Evolutionary conservation across 2,888 invertebrate species (phyloP), one percentile per base, ranked within the genome.

Genomic region (Chloroclysta siterata): DNA sequence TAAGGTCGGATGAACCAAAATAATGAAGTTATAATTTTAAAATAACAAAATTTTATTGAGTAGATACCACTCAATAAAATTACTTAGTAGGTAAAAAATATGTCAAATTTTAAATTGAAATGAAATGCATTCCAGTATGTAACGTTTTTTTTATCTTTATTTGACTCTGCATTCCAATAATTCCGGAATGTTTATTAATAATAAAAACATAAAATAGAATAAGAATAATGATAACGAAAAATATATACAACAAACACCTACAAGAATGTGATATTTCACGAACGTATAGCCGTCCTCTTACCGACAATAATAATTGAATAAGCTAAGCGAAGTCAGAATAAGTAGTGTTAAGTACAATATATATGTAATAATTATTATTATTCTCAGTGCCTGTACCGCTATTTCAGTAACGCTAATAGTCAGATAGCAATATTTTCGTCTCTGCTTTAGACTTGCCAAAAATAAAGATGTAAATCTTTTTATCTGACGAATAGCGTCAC

Each of bases 271-370:
- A 53, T 53, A 53, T 33, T 33, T 41, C 42, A 33, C 36, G 29
- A 51, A 52, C 33, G 11, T 44, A 59, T 39, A 36, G 72, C 83
- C 84, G 84, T 82, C 83, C 83, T 67, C 72, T 74, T 72, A 55
- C 71, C 71, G 65, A 66, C 47, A 64, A 72, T 58, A 59, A 44
- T 46, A 61, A 55, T 33, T 65, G 53, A 71, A 63, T 62, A 54
- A 56, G 68, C 36, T 68, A 57, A 52, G 41, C 46, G 29, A 62
- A 68, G 67, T 70, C 70, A 74, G 63, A 67, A 74, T 60, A 22
- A 2, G 22, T 3, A 74, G 75, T 58, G 73, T 73, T 79, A 82
- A 83, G 84, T 82, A 82, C 80, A 85, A 85, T 68, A 78, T n/a
- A n/a, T n/a, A n/a, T n/a, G n/a, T n/a, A n/a, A n/a, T 77, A 46